Conservation (phyloP, 2,888 invertebrate species). For the Drosophila buzzatii region DNA sequence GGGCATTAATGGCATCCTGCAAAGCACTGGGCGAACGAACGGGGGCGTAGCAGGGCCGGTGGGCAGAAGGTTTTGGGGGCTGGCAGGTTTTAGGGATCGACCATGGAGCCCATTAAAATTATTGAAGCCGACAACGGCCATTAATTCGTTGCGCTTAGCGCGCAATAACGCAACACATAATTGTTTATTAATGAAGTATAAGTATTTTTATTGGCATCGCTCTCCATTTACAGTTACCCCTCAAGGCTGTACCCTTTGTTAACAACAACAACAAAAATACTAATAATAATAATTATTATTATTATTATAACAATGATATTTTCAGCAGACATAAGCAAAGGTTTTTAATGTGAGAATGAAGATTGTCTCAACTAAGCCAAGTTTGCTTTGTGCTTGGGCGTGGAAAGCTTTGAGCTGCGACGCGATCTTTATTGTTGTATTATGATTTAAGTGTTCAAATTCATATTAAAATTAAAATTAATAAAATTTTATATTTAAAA, state of each 20-base stretch:
- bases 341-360: background rate
- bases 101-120: slow-evolving; percentile 69
- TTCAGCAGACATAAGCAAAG: background rate
- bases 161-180: slow-evolving; percentile 84
- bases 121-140: slow-evolving; percentile 77
- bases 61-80: background rate
- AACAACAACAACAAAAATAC: background rate
- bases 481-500: too few relatives aligned
- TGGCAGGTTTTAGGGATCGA: slow-evolving; percentile 9
- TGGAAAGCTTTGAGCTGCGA: too few relatives aligned
- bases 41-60: background rate
- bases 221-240: slow-evolving; percentile 1
- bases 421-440: too few relatives aligned
- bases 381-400: too few relatives aligned
- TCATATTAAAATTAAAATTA: too few relatives aligned
- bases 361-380: too few relatives aligned
- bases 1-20: slow-evolving; percentile 69
- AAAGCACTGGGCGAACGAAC: slow-evolving; percentile 11
- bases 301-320: background rate
- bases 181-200: slow-evolving; percentile 89
- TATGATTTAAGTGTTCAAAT: too few relatives aligned
- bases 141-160: slow-evolving; percentile 78
- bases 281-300: background rate
- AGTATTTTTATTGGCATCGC: slow-evolving; percentile 87
- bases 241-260: background rate